A percentile compares a stretch with the other conserved stretches of the same genome.
These are phyloP conservation scores for Pyxicephalus adspersus DNA, from an alignment of 2,113 vertebrate species.

Conservation along the genomic window DNA sequence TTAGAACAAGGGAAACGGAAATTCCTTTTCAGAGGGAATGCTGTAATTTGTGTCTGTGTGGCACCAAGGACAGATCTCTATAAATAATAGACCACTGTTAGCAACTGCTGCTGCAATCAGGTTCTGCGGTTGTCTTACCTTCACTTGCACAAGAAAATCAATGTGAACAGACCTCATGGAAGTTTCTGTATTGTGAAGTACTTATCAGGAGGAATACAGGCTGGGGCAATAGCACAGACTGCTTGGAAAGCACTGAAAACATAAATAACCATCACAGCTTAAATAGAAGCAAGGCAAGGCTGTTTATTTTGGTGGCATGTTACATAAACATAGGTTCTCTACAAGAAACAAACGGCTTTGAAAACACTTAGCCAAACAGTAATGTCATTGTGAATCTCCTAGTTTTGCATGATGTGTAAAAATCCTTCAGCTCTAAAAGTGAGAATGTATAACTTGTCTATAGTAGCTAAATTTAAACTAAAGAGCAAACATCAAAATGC, in stretches of 20 bases:
- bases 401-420: neutral
- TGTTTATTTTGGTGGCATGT: constrained; percentile 1
- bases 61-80: constrained; percentile 42
- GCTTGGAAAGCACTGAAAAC: constrained; percentile 36
- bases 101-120: constrained; percentile 46
- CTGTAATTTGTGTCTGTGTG: neutral
- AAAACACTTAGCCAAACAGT: constrained; percentile 27
- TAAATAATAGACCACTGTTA: constrained; percentile 33
- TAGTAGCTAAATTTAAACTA: no score
- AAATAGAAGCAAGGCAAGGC: neutral
- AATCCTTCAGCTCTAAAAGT: neutral
- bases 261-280: neutral
- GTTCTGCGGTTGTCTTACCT: constrained; percentile 21
- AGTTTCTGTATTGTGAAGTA: constrained; percentile 50
- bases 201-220: constrained; percentile 54
- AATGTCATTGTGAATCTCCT: constrained; percentile 1
- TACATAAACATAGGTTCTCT: constrained; percentile 13
- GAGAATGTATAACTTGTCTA: neutral
- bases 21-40: neutral
- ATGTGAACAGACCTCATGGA: constrained; percentile 47
- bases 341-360: neutral
- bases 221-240: constrained; percentile 57
- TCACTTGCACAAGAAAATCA: constrained; percentile 58
- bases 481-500: no score
- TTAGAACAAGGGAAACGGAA: neutral